These are phyloP conservation scores for Conus betulinus DNA, from an alignment of 1,140 invertebrate genomes.

Conservation along the genomic window DNA sequence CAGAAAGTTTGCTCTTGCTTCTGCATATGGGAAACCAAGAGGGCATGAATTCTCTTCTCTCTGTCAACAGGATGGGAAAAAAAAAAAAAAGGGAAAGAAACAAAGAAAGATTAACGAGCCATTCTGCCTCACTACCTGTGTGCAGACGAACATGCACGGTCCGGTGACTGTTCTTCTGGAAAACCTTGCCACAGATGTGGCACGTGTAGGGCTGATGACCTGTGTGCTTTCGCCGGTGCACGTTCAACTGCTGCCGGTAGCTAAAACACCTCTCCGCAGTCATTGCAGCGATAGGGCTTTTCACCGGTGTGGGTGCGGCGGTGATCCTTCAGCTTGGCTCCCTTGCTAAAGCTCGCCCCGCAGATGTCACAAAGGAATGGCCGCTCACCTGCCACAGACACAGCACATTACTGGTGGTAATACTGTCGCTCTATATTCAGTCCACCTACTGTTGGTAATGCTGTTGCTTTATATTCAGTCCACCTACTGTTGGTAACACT, in stretches of 20 bases:
- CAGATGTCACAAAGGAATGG: conserved; percentile 50
- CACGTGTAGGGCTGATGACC: conserved; percentile 41
- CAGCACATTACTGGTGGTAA: no score
- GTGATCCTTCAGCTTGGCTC: conserved; percentile 82
- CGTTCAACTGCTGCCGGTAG: conserved; percentile 12
- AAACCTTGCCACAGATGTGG: conserved; percentile 28
- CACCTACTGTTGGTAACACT: no score
- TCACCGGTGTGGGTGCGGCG: conserved; percentile 91
- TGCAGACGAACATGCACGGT: conserved; percentile 81
- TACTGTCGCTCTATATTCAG: no score
- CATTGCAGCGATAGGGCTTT: conserved; percentile 83
- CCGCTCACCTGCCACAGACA: conserved; percentile 13
- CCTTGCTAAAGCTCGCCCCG: conserved; percentile 45
- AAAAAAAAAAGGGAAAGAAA: no score
- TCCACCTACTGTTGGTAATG: no score
- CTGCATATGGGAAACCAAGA: no score
- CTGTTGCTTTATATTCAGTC: no score
- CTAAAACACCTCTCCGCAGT: conserved; percentile 90
- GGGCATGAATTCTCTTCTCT: no score
- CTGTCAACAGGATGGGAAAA: no score
- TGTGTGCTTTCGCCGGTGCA: conserved; percentile 38
- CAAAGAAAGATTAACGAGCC: no score
- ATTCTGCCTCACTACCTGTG: conserved; percentile 79
- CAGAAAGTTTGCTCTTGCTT: no score
- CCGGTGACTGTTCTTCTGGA: conserved; percentile 18